These are phyloP conservation scores for Myocastor coypus DNA, from an alignment of 2,113 vertebrate species.

Conservation along the genomic window DNA sequence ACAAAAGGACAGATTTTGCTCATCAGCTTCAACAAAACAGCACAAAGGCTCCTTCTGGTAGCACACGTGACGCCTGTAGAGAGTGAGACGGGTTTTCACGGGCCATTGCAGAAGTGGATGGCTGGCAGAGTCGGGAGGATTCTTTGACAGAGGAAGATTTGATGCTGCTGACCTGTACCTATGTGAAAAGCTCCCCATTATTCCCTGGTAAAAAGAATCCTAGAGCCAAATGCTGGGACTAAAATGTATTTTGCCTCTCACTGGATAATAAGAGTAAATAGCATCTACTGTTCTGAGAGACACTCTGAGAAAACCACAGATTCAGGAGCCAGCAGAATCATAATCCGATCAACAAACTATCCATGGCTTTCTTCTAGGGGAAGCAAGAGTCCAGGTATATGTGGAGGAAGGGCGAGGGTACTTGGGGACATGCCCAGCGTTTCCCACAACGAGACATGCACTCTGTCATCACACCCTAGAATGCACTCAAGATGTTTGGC, in stretches of 20 bases:
- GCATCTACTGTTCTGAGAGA: neutral
- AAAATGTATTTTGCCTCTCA: slow-evolving; percentile 5
- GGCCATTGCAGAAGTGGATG: neutral
- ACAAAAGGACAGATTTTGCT: slow-evolving; percentile 41
- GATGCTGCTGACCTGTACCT: neutral
- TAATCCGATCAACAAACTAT: neutral
- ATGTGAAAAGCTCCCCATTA: too few relatives aligned
- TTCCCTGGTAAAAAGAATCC: neutral
- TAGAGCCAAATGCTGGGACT: neutral
- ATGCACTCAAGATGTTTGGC: slow-evolving; percentile 69
- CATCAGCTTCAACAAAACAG: slow-evolving; percentile 56
- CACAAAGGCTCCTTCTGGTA: slow-evolving; percentile 45
- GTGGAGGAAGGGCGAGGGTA: neutral
- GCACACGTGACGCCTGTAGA: slow-evolving; percentile 8
- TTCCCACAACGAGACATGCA: slow-evolving; percentile 57
- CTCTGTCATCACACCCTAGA: slow-evolving; percentile 44
- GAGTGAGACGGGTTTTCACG: slow-evolving; percentile 13
- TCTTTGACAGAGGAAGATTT: slow-evolving; percentile 8
- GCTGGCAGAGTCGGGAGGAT: neutral
- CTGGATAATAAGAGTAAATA: neutral
- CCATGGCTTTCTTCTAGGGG: slow-evolving; percentile 1
- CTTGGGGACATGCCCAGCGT: slow-evolving; percentile 50
- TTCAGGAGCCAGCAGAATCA: neutral
- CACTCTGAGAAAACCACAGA: slow-evolving; percentile 31
- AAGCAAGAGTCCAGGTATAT: neutral